Percentiles rank a stretch among this genome's conserved stretches.
Evolutionary conservation across 2,888 invertebrate genomes (phyloP).

Genomic region (Belgica antarctica): DNA sequence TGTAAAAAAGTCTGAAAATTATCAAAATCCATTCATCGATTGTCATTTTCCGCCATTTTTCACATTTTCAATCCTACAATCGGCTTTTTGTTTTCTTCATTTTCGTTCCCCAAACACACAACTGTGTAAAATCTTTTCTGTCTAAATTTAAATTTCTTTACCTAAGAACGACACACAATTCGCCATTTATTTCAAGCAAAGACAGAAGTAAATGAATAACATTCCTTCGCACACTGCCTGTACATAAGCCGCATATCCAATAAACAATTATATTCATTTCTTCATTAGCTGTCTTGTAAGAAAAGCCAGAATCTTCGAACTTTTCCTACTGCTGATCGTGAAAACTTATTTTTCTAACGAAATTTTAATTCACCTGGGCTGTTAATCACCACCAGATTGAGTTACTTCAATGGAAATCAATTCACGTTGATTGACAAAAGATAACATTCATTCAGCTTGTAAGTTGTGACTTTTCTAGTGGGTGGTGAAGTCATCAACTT

Average conservation of each 20-base stretch:
- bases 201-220: background rate
- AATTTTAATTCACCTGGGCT: background rate
- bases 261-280: conserved; percentile 1
- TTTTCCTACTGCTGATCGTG: background rate
- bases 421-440: background rate
- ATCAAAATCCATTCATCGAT: no score
- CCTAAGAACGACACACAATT: background rate
- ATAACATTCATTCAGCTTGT: background rate
- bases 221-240: background rate
- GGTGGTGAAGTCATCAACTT: no score
- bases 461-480: no score
- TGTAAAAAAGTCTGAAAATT: no score
- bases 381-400: no score
- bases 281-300: no score
- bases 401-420: background rate
- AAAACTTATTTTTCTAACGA: background rate
- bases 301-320: background rate
- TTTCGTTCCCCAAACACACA: no score
- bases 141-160: conserved; percentile 6
- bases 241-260: background rate
- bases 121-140: no score
- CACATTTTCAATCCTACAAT: no score
- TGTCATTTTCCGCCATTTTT: no score
- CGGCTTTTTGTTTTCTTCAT: no score
- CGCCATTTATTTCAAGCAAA: background rate